Evolutionary conservation across 2,888 invertebrate species (phyloP).

Genomic region (Epinotia demarniana): DNA sequence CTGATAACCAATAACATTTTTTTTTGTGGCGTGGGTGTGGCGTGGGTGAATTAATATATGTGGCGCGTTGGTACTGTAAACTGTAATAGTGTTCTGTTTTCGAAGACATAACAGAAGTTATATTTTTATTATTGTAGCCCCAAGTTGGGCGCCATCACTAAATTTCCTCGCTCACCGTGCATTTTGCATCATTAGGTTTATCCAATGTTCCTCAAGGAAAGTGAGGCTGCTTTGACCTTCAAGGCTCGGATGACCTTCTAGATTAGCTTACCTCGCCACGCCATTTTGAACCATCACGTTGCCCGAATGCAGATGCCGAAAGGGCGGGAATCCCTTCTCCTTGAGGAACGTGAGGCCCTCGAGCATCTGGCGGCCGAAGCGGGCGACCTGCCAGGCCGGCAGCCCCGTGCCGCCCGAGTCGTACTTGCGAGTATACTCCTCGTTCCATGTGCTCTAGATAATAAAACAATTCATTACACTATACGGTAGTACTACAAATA

Average conservation of each 20-base stretch:
- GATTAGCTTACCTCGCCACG: conserved; percentile 83
- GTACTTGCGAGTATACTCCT: conserved; percentile 92
- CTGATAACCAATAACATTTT: too few relatives aligned
- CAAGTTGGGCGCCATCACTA: conserved; percentile 29
- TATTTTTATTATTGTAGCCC: background rate
- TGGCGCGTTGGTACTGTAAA: too few relatives aligned
- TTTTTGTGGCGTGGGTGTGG: too few relatives aligned
- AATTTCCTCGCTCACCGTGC: background rate
- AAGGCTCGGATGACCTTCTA: too few relatives aligned
- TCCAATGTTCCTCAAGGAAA: too few relatives aligned
- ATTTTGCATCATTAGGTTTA: too few relatives aligned
- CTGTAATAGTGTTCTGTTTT: too few relatives aligned
- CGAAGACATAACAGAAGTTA: too few relatives aligned
- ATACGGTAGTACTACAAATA: too few relatives aligned
- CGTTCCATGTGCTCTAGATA: conserved; percentile 90
- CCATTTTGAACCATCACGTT: conserved; percentile 97
- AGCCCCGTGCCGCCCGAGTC: conserved; percentile 88
- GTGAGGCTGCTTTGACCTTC: too few relatives aligned
- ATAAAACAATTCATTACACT: background rate
- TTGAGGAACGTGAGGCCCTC: conserved; percentile 94
- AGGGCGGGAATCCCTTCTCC: conserved; percentile 94
- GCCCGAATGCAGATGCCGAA: conserved; percentile 94
- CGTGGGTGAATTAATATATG: too few relatives aligned
- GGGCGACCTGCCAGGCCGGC: conserved; percentile 91
- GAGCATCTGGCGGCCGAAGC: conserved; percentile 93